These are phyloP conservation scores for Pseudorectes ferrugineus DNA, from an alignment of 2,113 vertebrate genomes.

Conservation along the genomic window DNA sequence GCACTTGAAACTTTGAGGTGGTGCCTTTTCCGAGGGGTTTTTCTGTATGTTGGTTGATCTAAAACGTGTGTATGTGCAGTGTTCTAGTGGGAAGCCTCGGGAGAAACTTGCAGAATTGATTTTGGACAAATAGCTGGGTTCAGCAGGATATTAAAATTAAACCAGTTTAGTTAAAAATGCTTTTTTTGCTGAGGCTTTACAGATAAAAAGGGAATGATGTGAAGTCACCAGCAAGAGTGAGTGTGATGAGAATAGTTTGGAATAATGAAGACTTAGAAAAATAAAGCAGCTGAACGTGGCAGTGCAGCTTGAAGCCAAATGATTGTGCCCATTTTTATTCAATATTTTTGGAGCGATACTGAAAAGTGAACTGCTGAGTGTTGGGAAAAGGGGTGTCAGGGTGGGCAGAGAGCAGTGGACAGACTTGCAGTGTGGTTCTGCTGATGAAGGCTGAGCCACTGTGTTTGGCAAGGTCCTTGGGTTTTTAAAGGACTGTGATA, in stretches of 20 bases:
- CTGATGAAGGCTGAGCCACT: not conserved
- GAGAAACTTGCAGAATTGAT: not conserved
- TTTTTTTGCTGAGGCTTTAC: not conserved
- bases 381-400: not conserved
- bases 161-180: not conserved
- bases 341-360: not conserved
- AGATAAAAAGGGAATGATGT: not conserved
- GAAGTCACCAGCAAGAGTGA: not conserved
- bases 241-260: not conserved
- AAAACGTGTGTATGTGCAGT: accelerated
- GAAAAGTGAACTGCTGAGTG: not conserved
- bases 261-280: not conserved
- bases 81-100: not conserved
- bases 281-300: not conserved
- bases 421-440: not conserved
- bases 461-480: not conserved
- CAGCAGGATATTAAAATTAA: not conserved
- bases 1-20: not conserved
- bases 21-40: not conserved
- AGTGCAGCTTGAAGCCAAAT: not conserved
- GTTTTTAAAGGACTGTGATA: not conserved
- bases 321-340: not conserved
- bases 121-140: not conserved
- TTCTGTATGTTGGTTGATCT: accelerated
- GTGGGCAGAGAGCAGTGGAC: not conserved